phyloP scores from a whole-genome alignment of 2,797 vertebrate genomes.

The Ceryle rudis region DNA sequence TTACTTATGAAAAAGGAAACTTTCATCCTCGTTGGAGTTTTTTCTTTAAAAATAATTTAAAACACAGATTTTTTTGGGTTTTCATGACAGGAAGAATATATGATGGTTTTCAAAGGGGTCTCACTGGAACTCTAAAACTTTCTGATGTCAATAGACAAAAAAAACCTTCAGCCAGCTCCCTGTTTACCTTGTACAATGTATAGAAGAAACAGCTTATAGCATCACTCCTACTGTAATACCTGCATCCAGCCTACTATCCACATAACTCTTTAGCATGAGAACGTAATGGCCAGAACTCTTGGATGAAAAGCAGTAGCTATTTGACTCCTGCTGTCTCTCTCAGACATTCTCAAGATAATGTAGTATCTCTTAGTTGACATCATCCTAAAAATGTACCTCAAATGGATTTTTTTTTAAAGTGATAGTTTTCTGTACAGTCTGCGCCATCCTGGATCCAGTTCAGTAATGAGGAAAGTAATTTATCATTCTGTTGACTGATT shows the following conservation, averaged over 20 bases:
- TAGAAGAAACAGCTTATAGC: not conserved
- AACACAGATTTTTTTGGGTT: not conserved
- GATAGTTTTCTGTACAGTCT: conserved; percentile 18
- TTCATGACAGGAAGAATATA: not conserved
- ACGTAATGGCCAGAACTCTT: not conserved
- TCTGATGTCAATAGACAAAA: not conserved
- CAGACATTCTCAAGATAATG: not conserved
- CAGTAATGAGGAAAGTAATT: not conserved
- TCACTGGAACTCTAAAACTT: not conserved
- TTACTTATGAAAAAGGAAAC: not conserved
- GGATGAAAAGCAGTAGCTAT: not conserved
- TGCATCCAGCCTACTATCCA: not conserved
- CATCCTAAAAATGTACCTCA: not conserved
- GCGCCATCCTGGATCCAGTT: conserved; percentile 16
- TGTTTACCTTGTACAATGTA: not conserved
- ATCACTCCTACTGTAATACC: not conserved
- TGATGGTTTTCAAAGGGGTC: not conserved
- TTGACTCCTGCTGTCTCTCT: not conserved
- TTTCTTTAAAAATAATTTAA: not conserved
- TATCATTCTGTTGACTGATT: conserved; percentile 11
- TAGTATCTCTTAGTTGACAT: not conserved
- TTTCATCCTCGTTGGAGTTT: not conserved
- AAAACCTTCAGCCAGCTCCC: not conserved
- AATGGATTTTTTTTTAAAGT: not conserved
- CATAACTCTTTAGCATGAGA: not conserved